Base-by-base conservation (phyloP, 2,888 invertebrate species). In the Chelonus formosanus region DNA sequence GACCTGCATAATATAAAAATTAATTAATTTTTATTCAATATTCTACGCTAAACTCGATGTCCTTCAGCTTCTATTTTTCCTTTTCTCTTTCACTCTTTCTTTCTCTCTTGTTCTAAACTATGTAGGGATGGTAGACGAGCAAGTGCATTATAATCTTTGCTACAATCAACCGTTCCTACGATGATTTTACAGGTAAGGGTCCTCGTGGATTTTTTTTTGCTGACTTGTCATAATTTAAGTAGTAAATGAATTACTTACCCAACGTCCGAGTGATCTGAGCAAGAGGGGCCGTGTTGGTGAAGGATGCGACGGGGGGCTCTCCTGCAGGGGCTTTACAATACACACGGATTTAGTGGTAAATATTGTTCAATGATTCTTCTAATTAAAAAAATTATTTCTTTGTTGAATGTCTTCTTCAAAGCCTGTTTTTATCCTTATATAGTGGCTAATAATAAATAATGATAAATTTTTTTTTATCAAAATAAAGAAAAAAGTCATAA, bases 191-290 rank as follows among this genome's bases (percentile, higher is more conserved):
- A 53, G 58, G 58, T 31, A 56, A 56, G 43, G 58, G 45, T 58
- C 58, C 58, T 58, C 47, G 44, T 58, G 44, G 45, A 54, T 35
- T 54, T 35, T 43, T 45, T 53, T 54, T 35, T n/a, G 34, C 34
- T 53, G 36, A 36, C 45, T 66, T 57, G 36, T 61, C 56, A 55
- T 50, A 62, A 64, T 61, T 61, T 44, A 73, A 70, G 69, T 70
- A 40, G 60, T 63, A 62, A 57, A 65, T 67, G 62, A 69, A 74
- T 73, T 59, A 95, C 96, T 96, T 90, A 96, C 96, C 96, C 84
- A 96, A 91, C 85, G 92, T 92, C 81, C 91, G 91, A 85, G 94
- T 92, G 88, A 96, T 90, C 89, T 95, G 92, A 87, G 95, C 92
- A 88, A 94, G 91, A 87, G 94, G 94, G 87, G 90, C 89, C 87